Evolutionary conservation across 1,140 invertebrate species (phyloP), one percentile per base, ranked within the genome.

Genomic region (Drosophila malerkotliana): DNA sequence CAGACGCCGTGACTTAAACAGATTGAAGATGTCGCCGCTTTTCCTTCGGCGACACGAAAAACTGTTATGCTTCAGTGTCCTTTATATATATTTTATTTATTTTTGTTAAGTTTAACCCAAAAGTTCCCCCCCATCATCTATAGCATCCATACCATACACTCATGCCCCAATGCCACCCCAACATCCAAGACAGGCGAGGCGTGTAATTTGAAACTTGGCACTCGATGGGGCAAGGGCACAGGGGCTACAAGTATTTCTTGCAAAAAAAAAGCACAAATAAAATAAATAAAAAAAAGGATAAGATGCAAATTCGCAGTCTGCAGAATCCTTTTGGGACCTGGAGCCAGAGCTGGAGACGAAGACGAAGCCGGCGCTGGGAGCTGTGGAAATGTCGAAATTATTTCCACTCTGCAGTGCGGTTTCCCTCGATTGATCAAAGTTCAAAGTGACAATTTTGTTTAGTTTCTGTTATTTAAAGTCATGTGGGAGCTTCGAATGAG

Each of bases 171-270:
- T 18, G 18, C 18, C 18, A 18, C 18, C 18, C 18, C 15, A 1
- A 1, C 18, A 18, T 18, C 18, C 18, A 47, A 9, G 75, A 45
- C 57, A 55, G 69, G 49, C 79, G 75, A 83, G 80, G 81, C 81
- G 77, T 85, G 77, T 85, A 85, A 85, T 85, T 85, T 80, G 82
- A 85, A 85, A 77, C 77, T 85, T 77, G 81, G 61, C 82, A 67
- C 64, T 75, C 80, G 66, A 84, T 37, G 39, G 30, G 28, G 44
- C 39, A 56, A 12, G 30, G 56, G n/a, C 41, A 21, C 12, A 30
- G 45, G 45, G 18, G 53, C 44, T 30, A 47, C 49, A 21, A 32
- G 30, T 21, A 30, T 30, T 30, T n/a, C n/a, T 9, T 41, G 14
- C 39, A 14, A 9, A 3, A 10, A 28, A 28, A 49, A 51, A 8